Percentiles rank a stretch among this genome's conserved stretches.
Conservation (phyloP, 2,888 invertebrate genomes). For the Phytoseiulus persimilis region DNA sequence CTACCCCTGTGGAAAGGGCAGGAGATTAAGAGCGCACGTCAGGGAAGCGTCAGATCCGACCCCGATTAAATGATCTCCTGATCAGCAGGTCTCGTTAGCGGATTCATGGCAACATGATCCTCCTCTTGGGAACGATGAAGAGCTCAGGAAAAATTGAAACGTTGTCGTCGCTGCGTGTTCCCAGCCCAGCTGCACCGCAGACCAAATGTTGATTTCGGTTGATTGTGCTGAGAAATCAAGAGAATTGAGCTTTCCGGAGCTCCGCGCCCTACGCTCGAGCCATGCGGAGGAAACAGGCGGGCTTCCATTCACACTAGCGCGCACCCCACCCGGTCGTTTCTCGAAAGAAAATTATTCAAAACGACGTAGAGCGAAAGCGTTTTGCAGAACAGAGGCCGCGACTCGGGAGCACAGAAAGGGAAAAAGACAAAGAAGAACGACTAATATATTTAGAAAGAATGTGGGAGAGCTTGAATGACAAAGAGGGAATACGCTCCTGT, state of each 20-base stretch:
- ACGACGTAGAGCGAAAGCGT: not conserved
- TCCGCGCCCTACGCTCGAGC: too few relatives aligned
- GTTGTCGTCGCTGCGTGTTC: too few relatives aligned
- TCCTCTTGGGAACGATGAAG: not conserved
- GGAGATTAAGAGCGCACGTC: not conserved
- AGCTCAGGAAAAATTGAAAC: not conserved
- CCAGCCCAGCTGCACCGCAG: too few relatives aligned
- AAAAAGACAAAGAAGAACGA: not conserved
- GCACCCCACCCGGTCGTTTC: not conserved
- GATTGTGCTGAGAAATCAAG: too few relatives aligned
- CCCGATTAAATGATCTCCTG: not conserved
- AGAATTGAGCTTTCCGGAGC: too few relatives aligned
- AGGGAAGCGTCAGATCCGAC: not conserved
- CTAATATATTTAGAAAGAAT: not conserved
- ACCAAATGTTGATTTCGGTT: too few relatives aligned
- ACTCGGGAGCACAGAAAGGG: not conserved
- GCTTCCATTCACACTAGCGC: not conserved
- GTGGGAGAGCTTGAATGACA: not conserved
- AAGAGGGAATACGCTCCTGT: not conserved
- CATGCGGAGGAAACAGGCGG: not conserved
- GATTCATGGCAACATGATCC: slow-evolving; percentile 5
- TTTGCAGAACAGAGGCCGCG: not conserved
- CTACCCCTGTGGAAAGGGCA: not conserved
- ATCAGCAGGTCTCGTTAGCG: not conserved
- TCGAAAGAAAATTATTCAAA: not conserved